Conservation (phyloP, 2,113 vertebrate species). For the Anhinga rufa region DNA sequence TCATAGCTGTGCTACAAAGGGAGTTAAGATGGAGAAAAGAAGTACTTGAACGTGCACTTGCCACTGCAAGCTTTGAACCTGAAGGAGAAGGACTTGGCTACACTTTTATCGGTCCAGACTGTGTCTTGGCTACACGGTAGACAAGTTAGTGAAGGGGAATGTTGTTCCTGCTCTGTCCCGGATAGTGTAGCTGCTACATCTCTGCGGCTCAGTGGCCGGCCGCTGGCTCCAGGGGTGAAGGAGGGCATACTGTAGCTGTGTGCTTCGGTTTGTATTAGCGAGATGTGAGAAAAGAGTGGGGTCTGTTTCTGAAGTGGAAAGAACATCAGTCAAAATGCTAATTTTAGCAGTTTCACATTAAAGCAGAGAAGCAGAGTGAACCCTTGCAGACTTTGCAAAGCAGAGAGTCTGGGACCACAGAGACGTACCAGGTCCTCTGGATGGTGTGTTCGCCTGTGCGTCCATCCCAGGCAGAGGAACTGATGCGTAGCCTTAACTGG, state of each 20-base stretch:
- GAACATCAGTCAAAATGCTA: background rate
- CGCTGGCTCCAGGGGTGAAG: background rate
- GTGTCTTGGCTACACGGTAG: background rate
- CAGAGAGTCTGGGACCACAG: background rate
- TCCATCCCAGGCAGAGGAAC: background rate
- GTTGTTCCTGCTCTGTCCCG: background rate
- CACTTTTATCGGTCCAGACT: background rate
- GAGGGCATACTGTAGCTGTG: background rate
- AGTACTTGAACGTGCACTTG: fast-evolving
- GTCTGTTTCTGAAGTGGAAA: background rate
- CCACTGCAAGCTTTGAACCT: background rate
- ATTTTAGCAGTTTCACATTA: background rate
- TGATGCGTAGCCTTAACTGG: background rate
- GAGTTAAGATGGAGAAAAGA: background rate
- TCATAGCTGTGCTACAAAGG: background rate
- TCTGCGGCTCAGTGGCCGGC: fast-evolving
- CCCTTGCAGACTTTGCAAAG: background rate
- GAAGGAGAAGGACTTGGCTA: background rate
- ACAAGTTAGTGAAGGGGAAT: no score
- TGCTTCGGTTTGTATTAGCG: background rate
- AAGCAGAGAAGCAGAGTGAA: background rate
- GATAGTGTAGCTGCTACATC: background rate
- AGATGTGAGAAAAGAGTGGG: fast-evolving
- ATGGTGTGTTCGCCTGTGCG: background rate
- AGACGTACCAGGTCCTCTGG: background rate